phyloP scores from a whole-genome alignment of 2,797 vertebrate species.

The Sciurus carolinensis region DNA sequence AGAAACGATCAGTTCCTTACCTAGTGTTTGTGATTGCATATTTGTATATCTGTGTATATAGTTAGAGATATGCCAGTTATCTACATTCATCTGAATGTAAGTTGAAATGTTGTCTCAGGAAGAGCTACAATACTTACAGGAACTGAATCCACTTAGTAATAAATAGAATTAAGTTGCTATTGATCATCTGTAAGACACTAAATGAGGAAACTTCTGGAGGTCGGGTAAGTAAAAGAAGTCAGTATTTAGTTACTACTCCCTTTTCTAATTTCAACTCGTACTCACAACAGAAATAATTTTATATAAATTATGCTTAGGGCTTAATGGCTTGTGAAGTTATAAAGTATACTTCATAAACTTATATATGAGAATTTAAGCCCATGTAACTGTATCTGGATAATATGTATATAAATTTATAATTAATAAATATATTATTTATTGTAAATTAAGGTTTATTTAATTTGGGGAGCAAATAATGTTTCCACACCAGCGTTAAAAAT shows the following conservation, averaged over 20 bases:
- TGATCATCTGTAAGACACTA: constrained; percentile 74
- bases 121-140: constrained; percentile 82
- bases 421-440: constrained; percentile 81
- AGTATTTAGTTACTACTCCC: constrained; percentile 69
- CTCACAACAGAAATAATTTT: constrained; percentile 59
- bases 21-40: not conserved
- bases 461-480: constrained; percentile 66
- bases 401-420: constrained; percentile 73
- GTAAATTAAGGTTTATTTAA: constrained; percentile 81
- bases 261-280: constrained; percentile 11
- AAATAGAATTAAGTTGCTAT: constrained; percentile 71
- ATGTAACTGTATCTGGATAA: constrained; percentile 68
- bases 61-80: constrained; percentile 33
- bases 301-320: constrained; percentile 72
- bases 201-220: constrained; percentile 56
- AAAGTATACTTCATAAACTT: constrained; percentile 79
- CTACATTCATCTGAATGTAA: constrained; percentile 74
- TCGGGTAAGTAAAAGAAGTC: constrained; percentile 77
- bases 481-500: constrained; percentile 77
- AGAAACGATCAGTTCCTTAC: constrained; percentile 60
- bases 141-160: constrained; percentile 83
- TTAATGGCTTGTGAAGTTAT: constrained; percentile 81
- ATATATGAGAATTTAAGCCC: constrained; percentile 73
- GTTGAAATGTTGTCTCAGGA: constrained; percentile 75
- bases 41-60: not conserved